These are phyloP conservation scores for Tuta absoluta DNA, from an alignment of 2,888 invertebrate species.

Conservation along the genomic window DNA sequence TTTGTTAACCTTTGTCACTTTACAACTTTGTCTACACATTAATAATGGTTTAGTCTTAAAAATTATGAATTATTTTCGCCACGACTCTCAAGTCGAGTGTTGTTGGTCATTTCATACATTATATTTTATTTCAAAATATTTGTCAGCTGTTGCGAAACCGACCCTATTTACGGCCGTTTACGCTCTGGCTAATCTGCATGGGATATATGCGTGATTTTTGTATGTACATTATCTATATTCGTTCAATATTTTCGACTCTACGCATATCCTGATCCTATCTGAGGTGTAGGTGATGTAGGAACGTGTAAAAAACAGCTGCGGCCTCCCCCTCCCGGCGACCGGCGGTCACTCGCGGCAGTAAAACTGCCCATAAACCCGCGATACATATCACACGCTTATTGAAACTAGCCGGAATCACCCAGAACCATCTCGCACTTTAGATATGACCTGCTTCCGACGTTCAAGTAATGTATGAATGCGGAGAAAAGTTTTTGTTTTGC, in stretches of 20 bases:
- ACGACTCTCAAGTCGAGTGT: too few species aligned
- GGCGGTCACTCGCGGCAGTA: constrained; percentile 67
- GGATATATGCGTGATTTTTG: too few species aligned
- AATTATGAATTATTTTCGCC: too few species aligned
- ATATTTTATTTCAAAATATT: too few species aligned
- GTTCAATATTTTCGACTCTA: not conserved
- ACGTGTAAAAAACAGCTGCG: constrained; percentile 85
- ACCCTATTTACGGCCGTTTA: too few species aligned
- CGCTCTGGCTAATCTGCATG: too few species aligned
- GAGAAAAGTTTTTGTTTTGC: constrained; percentile 1
- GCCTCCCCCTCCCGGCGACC: constrained; percentile 60
- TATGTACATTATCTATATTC: not conserved
- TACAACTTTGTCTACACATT: constrained; percentile 36
- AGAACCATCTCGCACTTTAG: constrained; percentile 39
- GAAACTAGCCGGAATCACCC: constrained; percentile 46
- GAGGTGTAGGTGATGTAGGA: constrained; percentile 66
- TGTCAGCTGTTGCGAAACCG: too few species aligned
- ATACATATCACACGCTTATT: constrained; percentile 63
- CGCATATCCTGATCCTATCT: constrained; percentile 34
- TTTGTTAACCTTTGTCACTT: constrained; percentile 35
- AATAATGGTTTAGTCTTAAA: too few species aligned
- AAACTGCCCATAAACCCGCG: constrained; percentile 71
- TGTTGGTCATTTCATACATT: too few species aligned
- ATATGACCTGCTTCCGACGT: constrained; percentile 26
- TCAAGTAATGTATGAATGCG: constrained; percentile 32